Percentiles rank a stretch among this genome's conserved stretches.
Conservation (phyloP, 2,113 vertebrate genomes). For the Hiodon alosoides region DNA sequence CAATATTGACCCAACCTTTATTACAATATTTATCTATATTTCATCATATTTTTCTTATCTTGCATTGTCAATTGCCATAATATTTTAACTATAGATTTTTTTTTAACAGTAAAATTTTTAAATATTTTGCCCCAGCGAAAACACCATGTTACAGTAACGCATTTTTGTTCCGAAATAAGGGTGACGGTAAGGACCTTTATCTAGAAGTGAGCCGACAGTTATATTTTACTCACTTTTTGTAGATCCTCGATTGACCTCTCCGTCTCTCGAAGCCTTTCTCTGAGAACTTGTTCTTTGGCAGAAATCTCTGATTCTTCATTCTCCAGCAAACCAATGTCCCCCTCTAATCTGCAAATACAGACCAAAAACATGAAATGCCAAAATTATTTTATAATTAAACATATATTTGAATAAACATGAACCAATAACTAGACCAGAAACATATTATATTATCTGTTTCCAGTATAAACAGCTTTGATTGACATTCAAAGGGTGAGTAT, state of each 20-base stretch:
- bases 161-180: neutral
- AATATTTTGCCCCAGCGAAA: no score
- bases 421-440: neutral
- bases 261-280: conserved; percentile 86
- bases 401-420: neutral
- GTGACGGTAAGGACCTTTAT: neutral
- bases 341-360: conserved; percentile 78
- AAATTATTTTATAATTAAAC: neutral
- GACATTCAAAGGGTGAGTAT: no score
- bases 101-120: no score
- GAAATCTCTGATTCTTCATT: conserved; percentile 93
- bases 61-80: no score
- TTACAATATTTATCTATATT: neutral
- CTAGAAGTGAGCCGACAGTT: neutral
- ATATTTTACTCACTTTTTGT: conserved; percentile 74
- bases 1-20: neutral
- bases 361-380: conserved; percentile 38
- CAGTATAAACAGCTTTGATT: no score
- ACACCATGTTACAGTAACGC: no score
- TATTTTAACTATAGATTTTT: no score
- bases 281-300: conserved; percentile 90
- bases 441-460: neutral
- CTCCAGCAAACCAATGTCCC: conserved; percentile 83
- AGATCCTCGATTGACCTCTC: conserved; percentile 86
- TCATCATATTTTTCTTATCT: no score